A percentile compares a stretch with the other conserved stretches of the same genome.
phyloP scores from a whole-genome alignment of 2,888 invertebrate genomes.

The Tenthredo notha region DNA sequence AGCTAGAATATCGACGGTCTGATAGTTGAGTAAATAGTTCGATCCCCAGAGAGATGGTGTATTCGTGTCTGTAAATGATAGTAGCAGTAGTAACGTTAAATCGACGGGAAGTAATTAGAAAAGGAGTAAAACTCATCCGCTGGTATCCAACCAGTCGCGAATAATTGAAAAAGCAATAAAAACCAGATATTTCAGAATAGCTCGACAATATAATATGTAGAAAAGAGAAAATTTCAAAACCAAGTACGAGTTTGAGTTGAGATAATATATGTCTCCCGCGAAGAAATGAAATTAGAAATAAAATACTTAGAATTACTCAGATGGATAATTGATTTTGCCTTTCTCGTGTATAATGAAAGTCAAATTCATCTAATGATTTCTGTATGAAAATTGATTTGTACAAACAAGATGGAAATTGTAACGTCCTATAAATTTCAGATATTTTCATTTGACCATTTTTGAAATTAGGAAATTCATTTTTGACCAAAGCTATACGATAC shows the following conservation, averaged over 20 bases:
- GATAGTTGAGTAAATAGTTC: background rate
- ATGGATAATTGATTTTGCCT: background rate
- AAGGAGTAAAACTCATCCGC: background rate
- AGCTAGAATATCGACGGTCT: background rate
- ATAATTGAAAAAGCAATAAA: conserved; percentile 13
- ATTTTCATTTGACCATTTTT: too few species aligned
- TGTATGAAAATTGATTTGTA: background rate
- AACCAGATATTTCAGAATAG: background rate
- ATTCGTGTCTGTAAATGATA: background rate
- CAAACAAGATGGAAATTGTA: too few species aligned
- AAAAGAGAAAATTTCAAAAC: background rate
- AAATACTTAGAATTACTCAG: background rate
- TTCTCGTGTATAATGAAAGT: background rate
- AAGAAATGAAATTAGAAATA: background rate
- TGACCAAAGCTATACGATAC: background rate
- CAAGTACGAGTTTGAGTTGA: background rate
- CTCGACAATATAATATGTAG: background rate
- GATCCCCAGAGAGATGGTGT: background rate
- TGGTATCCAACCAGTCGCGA: background rate
- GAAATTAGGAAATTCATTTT: too few species aligned
- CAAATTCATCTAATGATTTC: background rate
- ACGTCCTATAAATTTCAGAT: too few species aligned
- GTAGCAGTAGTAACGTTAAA: background rate
- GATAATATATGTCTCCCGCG: background rate
- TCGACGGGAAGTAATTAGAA: conserved; percentile 14